phyloP scores from a whole-genome alignment of 2,888 invertebrate genomes.

The Rapana venosa region DNA sequence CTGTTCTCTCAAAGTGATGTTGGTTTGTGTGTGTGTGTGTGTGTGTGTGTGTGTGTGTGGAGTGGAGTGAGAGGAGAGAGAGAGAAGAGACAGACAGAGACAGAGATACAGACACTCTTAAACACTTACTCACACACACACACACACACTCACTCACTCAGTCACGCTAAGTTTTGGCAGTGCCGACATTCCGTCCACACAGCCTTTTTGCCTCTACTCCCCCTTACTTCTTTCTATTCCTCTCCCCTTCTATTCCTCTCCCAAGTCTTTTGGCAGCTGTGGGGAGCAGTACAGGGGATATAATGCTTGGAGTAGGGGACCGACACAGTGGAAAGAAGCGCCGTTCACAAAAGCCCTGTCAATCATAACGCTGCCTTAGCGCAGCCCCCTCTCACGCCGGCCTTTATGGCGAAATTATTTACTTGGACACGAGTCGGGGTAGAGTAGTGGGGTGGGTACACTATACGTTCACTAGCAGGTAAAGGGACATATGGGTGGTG shows the following conservation, averaged over 20 bases:
- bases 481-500: neutral
- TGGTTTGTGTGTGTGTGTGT: too few relatives aligned
- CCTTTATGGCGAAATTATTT: slow-evolving; percentile 39
- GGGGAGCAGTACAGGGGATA: too few relatives aligned
- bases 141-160: too few relatives aligned
- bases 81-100: neutral
- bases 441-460: neutral
- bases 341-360: slow-evolving; percentile 29
- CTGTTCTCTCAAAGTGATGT: too few relatives aligned
- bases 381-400: slow-evolving; percentile 12
- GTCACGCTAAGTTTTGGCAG: neutral
- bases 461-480: too few relatives aligned
- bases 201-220: neutral
- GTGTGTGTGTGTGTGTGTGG: too few relatives aligned
- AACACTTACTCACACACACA: too few relatives aligned
- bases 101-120: neutral
- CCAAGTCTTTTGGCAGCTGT: neutral
- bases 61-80: neutral
- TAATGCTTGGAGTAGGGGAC: too few relatives aligned
- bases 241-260: neutral
- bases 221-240: neutral
- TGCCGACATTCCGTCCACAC: slow-evolving; percentile 7
- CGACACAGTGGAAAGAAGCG: too few relatives aligned
- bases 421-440: slow-evolving; percentile 27
- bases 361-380: slow-evolving; percentile 28